These are phyloP conservation scores for Martes martes DNA, from an alignment of 2,113 vertebrate species.

Conservation along the genomic window DNA sequence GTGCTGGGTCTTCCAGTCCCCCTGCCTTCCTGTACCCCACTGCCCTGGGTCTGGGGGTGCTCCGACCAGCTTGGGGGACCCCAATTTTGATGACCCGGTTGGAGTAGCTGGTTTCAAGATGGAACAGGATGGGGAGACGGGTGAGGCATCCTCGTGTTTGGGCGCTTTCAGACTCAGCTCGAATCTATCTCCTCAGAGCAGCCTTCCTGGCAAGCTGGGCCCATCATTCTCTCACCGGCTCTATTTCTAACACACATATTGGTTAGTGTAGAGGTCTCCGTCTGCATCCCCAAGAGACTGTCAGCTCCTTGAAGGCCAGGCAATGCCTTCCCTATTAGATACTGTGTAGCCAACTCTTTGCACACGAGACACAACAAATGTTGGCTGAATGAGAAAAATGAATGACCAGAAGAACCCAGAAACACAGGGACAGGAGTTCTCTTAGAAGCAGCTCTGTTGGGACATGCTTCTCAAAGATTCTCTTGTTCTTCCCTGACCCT, in stretches of 20 bases:
- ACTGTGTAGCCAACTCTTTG: background rate
- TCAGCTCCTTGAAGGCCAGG: background rate
- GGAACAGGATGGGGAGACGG: background rate
- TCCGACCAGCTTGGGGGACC: background rate
- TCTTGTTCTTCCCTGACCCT: background rate
- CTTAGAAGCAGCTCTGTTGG: background rate
- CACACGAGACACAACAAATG: background rate
- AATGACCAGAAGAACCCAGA: background rate
- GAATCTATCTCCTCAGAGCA: background rate
- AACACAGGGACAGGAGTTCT: background rate
- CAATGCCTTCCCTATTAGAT: background rate
- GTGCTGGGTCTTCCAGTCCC: background rate
- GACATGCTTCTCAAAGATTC: background rate
- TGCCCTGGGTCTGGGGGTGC: background rate
- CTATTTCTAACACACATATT: background rate
- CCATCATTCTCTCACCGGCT: background rate
- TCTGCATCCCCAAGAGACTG: background rate
- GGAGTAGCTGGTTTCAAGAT: background rate
- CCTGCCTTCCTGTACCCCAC: background rate
- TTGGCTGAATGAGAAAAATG: background rate
- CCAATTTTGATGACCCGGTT: background rate
- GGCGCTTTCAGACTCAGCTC: background rate
- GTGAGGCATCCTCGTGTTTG: background rate
- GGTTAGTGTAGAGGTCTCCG: background rate
- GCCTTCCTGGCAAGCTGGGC: background rate